A percentile compares a stretch with the other conserved stretches of the same genome.
These are phyloP conservation scores for Puma concolor DNA, from an alignment of 2,113 vertebrate species.

Conservation along the genomic window DNA sequence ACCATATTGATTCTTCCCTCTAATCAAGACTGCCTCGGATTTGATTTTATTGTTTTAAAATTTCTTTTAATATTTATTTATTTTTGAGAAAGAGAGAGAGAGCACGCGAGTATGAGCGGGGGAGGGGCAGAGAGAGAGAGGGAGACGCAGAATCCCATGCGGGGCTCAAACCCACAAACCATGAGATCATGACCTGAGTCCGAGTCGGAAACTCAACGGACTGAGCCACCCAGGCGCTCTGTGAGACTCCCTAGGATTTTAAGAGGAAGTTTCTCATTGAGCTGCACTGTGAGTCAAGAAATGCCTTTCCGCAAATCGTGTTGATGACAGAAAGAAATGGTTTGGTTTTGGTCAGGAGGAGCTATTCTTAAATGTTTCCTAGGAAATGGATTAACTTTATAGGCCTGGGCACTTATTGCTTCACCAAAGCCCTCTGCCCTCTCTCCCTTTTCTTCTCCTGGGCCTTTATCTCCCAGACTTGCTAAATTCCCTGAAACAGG, in stretches of 20 bases:
- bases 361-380: neutral
- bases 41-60: too few species aligned
- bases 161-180: too few species aligned
- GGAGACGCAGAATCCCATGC: too few species aligned
- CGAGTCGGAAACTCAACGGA: too few species aligned
- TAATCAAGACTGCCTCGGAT: neutral
- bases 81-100: too few species aligned
- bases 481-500: neutral
- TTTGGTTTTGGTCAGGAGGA: neutral
- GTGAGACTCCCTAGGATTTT: neutral
- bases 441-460: neutral
- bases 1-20: neutral
- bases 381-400: neutral
- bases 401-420: neutral
- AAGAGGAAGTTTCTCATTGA: neutral
- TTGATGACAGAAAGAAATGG: neutral
- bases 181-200: too few species aligned
- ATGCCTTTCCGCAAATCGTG: neutral
- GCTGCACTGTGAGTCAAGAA: neutral
- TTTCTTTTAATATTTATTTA: too few species aligned
- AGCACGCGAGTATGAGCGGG: too few species aligned
- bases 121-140: too few species aligned
- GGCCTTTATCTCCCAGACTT: neutral
- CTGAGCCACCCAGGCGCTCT: too few species aligned
- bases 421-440: neutral